A percentile compares a stretch with the other conserved stretches of the same genome.
These are phyloP conservation scores for Galeopterus variegatus DNA, from an alignment of 2,113 vertebrate genomes.

Conservation along the genomic window DNA sequence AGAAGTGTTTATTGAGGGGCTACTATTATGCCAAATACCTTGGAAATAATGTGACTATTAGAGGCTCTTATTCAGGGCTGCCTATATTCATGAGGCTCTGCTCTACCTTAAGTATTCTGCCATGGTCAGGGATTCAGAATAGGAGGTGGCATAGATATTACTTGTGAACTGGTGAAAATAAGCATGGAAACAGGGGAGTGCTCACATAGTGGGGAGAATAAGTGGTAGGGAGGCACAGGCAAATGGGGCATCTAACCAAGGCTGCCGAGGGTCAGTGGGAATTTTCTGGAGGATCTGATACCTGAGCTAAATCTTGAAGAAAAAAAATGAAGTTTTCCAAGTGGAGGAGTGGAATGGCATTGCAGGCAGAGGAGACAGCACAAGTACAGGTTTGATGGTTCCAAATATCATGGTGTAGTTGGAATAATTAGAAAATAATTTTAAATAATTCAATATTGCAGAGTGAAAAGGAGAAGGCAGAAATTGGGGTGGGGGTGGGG, in stretches of 20 bases:
- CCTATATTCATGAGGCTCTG: no score
- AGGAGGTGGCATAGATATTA: background rate
- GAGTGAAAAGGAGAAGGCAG: background rate
- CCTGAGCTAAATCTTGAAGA: background rate
- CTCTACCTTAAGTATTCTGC: background rate
- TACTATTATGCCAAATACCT: background rate
- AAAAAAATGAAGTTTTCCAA: background rate
- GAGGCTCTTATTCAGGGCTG: background rate
- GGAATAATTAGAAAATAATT: background rate
- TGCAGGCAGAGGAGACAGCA: background rate
- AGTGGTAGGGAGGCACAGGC: background rate
- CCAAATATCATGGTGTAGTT: background rate
- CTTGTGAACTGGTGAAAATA: background rate
- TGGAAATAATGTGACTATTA: background rate
- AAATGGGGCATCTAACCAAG: background rate
- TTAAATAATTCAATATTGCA: background rate
- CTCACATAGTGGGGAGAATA: background rate
- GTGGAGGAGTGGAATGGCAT: background rate
- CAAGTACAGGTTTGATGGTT: background rate
- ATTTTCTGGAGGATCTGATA: background rate
- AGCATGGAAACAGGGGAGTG: background rate
- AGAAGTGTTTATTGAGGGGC: background rate
- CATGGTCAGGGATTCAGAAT: background rate
- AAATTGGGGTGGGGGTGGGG: background rate
- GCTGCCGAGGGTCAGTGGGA: rapidly evolving